phyloP scores from a whole-genome alignment of 2,113 vertebrate species.

The Haplochromis vanheusdeni region DNA sequence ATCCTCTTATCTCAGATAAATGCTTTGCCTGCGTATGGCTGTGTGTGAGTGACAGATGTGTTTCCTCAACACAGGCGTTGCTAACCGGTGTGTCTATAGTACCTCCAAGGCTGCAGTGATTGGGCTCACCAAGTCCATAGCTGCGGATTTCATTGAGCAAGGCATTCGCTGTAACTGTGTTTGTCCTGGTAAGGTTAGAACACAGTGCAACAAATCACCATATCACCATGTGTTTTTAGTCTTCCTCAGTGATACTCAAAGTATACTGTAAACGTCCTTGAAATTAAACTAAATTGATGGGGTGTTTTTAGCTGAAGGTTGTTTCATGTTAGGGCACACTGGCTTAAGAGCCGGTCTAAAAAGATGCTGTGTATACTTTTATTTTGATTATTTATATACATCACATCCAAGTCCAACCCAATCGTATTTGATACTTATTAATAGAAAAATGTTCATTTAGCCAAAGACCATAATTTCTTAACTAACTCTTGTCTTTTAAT shows the following conservation, averaged over 20 bases:
- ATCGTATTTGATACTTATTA: neutral
- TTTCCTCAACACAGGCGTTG: constrained; percentile 72
- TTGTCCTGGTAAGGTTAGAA: constrained; percentile 82
- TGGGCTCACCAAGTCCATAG: constrained; percentile 90
- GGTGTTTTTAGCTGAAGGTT: accelerated
- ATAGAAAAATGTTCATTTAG: neutral
- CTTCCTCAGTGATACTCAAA: neutral
- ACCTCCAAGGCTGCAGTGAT: constrained; percentile 92
- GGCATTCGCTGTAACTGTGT: constrained; percentile 93
- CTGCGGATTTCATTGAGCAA: constrained; percentile 87
- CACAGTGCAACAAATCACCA: neutral
- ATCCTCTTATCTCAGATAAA: constrained; percentile 47
- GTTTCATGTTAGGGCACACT: neutral
- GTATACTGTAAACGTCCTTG: neutral
- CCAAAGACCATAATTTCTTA: neutral
- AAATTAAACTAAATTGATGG: neutral
- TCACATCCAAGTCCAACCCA: neutral
- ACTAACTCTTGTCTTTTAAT: neutral
- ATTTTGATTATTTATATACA: neutral
- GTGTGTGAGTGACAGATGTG: constrained; percentile 13
- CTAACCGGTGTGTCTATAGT: constrained; percentile 87
- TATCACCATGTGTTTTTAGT: neutral
- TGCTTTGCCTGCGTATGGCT: neutral
- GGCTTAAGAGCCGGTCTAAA: neutral
- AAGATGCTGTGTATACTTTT: neutral